Evolutionary conservation across 2,888 invertebrate genomes (phyloP), one percentile per base, ranked within the genome.

Genomic region (Tortricodes alternella): DNA sequence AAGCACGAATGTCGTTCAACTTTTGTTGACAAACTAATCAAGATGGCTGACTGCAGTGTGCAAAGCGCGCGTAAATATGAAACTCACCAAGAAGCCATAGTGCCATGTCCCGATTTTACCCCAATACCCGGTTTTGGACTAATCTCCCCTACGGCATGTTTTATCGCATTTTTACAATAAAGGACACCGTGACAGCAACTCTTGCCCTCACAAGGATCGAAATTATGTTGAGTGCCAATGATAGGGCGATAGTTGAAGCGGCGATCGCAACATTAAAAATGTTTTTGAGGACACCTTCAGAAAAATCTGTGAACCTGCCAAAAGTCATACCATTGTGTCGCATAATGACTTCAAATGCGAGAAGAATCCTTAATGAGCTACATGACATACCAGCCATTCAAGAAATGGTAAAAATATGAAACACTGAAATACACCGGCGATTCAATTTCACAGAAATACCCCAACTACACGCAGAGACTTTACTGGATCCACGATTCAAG

Each of bases 121-220:
- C 21, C 21, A 3, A 21, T 21, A 21, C 21, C 21, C 21, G 21
- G 21, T 21, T 21, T 21, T 21, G 21, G 21, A 21, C 21, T 21
- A 21, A 21, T 21, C 5, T 21, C 21, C 21, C 21, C 21, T 3
- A 3, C 56, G 55, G 53, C 7, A 58, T 60, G 58, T 41, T 60
- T 2, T n/a, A 46, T 0, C 46, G 60, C 7, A 21, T 58, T 5
- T 7, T 53, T 13, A 9, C 46, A 34, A 38, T 41, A 21, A 60
- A 60, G 46, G 53, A 61, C 21, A 51, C 51, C 27, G 37, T 58
- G 7, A 58, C 51, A 18, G 38, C 58, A 18, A 55, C 60, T n/a
- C 13, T 57, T 21, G 51, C 58, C 5, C 19, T 58, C 15, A 21
- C 41, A 24, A 43, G 53, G 35, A 19, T 29, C 37, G 60, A 60